Evolutionary conservation across 1,140 invertebrate species (phyloP), one percentile per base, ranked within the genome.

Genomic region (Drosophila pandora): DNA sequence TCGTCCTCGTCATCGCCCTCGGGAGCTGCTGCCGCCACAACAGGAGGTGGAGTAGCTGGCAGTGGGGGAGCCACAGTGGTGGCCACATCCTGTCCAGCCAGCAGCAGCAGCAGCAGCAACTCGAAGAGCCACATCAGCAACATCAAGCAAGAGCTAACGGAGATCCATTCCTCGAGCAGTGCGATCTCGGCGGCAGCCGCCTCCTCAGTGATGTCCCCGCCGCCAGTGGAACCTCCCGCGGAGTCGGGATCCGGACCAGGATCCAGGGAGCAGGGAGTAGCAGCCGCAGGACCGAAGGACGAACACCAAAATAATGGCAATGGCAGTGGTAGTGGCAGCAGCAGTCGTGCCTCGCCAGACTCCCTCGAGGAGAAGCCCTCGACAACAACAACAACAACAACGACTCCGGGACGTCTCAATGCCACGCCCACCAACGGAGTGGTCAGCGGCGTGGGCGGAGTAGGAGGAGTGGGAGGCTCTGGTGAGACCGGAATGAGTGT

Each of bases 161-260:
- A 91, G 78, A 91, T 91, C 25, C 81, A 90, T 53, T 91, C 87
- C 43, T 91, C 90, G 12, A 90, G 88, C 59, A 79, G 70, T 48
- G 70, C 84, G 45, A 63, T 89, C 9, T 77, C 76, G 13, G 79
- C 78, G 22, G 70, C 82, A 4, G 85, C 90, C 2, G 79, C 90
- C 39, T 87, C 90, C 13, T 72, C 88, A 5, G 85, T 76, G 2
- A 90, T 91, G 88, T 90, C 92, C 32, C 92, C 93, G 28, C 92
- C 90, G 13, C 91, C 92, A 10, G 47, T 88, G 10, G 91, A 90
- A 17, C 39, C 63, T 28, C 75, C 41, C 80, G 72, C 76, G 75
- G 47, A 47, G 23, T 43, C 56, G 28, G 25, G 47, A 8, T 21
- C 57, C 3, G 25, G 25, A 23, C 43, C 58, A 3, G 49, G 13